Evolutionary conservation across 2,888 invertebrate species (phyloP).

Genomic region (Zelleria hepariella): DNA sequence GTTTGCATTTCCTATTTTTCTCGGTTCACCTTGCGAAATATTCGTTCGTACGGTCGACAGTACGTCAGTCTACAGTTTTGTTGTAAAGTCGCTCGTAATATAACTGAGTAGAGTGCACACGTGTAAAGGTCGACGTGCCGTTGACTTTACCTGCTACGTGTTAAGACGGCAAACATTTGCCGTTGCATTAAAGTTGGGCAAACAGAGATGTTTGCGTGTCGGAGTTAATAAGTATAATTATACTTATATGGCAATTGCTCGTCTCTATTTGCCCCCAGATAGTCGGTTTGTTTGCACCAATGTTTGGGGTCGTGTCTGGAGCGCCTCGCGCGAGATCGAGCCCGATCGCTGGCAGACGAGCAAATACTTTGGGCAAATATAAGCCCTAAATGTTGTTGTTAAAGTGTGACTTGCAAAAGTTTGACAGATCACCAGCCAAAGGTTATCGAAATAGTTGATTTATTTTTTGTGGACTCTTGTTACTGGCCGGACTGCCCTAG

Average conservation of each 20-base stretch:
- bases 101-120: no score
- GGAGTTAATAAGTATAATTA: conserved; percentile 17
- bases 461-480: no score
- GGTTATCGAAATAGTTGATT: no score
- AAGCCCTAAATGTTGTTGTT: not conserved
- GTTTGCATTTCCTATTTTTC: not conserved
- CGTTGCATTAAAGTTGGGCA: not conserved
- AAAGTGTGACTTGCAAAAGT: not conserved
- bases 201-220: not conserved
- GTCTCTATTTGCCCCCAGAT: conserved; percentile 25
- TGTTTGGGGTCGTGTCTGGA: conserved; percentile 45
- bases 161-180: not conserved
- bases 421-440: no score
- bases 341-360: not conserved
- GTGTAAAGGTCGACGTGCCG: no score
- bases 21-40: not conserved
- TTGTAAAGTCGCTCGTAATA: no score
- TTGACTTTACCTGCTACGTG: no score
- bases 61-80: no score
- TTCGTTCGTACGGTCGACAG: no score
- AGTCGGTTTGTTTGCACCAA: conserved; percentile 22
- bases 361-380: not conserved
- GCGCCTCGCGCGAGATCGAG: conserved; percentile 28
- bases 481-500: no score
- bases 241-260: no score